These are phyloP conservation scores for Globodera ellingtonae DNA, from an alignment of 1,140 invertebrate genomes.

Conservation along the genomic window DNA sequence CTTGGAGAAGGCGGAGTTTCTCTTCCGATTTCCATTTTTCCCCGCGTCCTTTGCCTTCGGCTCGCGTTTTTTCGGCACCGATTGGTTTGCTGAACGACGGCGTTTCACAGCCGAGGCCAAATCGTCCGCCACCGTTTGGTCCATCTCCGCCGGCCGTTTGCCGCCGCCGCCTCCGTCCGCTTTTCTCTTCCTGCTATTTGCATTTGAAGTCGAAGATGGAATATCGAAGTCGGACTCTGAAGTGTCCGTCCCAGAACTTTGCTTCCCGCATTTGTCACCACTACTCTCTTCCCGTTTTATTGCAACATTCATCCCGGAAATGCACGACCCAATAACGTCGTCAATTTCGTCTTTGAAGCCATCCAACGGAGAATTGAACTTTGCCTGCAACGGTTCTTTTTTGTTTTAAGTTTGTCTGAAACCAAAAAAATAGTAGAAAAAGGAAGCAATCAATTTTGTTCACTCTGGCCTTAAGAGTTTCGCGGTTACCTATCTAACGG, in stretches of 20 bases:
- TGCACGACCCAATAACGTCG: constrained; percentile 8
- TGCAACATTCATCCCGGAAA: background rate
- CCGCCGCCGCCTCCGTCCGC: background rate
- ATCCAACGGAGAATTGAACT: constrained; percentile 23
- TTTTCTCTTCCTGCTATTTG: background rate
- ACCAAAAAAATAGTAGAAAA: too few species aligned
- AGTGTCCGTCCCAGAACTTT: background rate
- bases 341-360: constrained; percentile 3
- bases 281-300: too few species aligned
- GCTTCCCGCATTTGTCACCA: too few species aligned
- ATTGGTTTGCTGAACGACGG: constrained; percentile 26
- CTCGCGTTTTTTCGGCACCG: constrained; percentile 15
- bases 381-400: constrained; percentile 5
- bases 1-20: constrained; percentile 27
- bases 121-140: constrained; percentile 15
- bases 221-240: background rate
- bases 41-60: constrained; percentile 24
- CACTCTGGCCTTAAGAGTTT: too few species aligned
- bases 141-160: background rate
- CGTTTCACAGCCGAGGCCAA: constrained; percentile 30
- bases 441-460: too few species aligned
- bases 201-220: background rate
- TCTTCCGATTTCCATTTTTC: constrained; percentile 12
- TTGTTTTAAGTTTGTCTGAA: background rate
- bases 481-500: too few species aligned